phyloP scores from a whole-genome alignment of 2,888 invertebrate genomes.

The Amblyteles armatorius region DNA sequence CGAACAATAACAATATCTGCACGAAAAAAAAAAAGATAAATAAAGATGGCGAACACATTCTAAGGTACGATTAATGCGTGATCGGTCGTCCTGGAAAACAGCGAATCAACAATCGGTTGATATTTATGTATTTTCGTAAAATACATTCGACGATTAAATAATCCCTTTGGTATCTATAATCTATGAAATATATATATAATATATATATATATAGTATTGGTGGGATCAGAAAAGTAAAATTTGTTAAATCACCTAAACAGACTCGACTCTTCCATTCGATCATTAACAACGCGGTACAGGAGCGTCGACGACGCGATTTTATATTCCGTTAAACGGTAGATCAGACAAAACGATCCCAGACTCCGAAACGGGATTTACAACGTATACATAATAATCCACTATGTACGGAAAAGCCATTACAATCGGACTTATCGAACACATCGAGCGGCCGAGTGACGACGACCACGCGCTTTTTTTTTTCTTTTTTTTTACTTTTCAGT shows the following conservation, averaged over 20 bases:
- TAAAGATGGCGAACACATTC: slow-evolving; percentile 10
- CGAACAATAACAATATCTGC: slow-evolving; percentile 11
- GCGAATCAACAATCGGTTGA: slow-evolving; percentile 16
- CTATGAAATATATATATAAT: slow-evolving; percentile 57
- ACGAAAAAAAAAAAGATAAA: slow-evolving; percentile 13
- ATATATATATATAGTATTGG: slow-evolving; percentile 39
- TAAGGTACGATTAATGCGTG: slow-evolving; percentile 43
- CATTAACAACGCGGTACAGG: background rate
- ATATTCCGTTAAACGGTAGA: background rate
- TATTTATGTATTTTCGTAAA: slow-evolving; percentile 31
- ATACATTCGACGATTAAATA: slow-evolving; percentile 56
- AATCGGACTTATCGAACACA: slow-evolving; percentile 24
- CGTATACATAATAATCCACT: slow-evolving; percentile 34
- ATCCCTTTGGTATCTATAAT: slow-evolving; percentile 70
- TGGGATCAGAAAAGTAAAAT: slow-evolving; percentile 36
- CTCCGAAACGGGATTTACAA: slow-evolving; percentile 29
- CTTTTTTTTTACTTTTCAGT: background rate
- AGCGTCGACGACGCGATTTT: background rate
- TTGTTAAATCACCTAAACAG: slow-evolving; percentile 26
- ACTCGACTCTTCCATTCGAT: slow-evolving; percentile 43
- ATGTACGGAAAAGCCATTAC: slow-evolving; percentile 35
- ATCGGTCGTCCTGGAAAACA: slow-evolving; percentile 39
- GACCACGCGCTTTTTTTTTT: background rate
- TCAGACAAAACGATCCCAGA: slow-evolving; percentile 2
- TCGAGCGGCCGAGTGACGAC: slow-evolving; percentile 3